These are phyloP conservation scores for Lasaia peninsularis DNA, from an alignment of 1,140 invertebrate species.

Conservation along the genomic window DNA sequence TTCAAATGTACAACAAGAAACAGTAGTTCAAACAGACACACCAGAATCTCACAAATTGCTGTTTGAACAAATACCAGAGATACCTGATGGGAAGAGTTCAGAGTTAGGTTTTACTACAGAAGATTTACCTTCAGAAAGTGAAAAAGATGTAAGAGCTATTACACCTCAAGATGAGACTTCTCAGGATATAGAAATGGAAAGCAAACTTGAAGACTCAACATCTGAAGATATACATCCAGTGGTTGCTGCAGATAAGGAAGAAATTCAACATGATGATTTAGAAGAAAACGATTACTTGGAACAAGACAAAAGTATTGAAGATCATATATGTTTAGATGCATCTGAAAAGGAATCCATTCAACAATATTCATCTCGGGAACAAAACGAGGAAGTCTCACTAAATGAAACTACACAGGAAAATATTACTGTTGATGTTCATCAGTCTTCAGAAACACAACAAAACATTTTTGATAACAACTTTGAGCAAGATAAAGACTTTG, in stretches of 20 bases:
- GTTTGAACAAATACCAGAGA: constrained; percentile 73
- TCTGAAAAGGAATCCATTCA: neutral
- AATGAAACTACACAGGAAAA: constrained; percentile 33
- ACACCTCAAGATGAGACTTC: constrained; percentile 55
- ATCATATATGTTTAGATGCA: constrained; percentile 14
- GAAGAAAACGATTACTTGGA: constrained; percentile 34
- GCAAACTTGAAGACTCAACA: constrained; percentile 48
- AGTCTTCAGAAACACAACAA: constrained; percentile 31
- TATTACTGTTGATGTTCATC: constrained; percentile 46
- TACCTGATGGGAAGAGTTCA: constrained; percentile 71
- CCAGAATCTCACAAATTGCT: constrained; percentile 71
- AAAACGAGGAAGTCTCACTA: constrained; percentile 25
- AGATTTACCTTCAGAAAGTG: constrained; percentile 56
- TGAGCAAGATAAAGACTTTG: constrained; percentile 16
- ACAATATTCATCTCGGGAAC: neutral
- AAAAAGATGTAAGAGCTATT: constrained; percentile 46
- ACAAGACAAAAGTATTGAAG: constrained; percentile 20
- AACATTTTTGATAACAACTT: constrained; percentile 20
- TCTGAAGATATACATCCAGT: constrained; percentile 33
- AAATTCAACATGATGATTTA: constrained; percentile 26
- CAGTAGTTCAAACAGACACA: constrained; percentile 59
- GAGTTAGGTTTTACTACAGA: constrained; percentile 65
- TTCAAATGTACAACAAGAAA: constrained; percentile 45
- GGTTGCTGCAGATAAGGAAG: constrained; percentile 23
- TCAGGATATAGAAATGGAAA: constrained; percentile 56